Percentiles rank a stretch among this genome's conserved stretches.
phyloP scores from a whole-genome alignment of 2,797 vertebrate genomes.

The Anguilla marmorata region DNA sequence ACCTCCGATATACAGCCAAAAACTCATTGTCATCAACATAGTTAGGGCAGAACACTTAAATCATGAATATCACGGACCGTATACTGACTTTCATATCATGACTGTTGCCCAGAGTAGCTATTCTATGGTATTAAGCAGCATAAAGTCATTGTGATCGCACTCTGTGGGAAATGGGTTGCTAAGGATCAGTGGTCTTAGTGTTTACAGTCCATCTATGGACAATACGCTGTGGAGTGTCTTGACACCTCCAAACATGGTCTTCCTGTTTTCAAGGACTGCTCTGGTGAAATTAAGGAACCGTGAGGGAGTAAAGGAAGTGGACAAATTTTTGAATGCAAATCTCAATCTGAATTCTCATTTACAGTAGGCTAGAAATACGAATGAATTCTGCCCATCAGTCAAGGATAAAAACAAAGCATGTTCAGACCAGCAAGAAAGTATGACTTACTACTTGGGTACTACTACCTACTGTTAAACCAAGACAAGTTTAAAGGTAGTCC shows the following conservation, averaged over 20 bases:
- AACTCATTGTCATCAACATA: neutral
- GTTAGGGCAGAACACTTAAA: too few species aligned
- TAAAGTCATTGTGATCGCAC: conserved; percentile 32
- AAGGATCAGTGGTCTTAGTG: conserved; percentile 35
- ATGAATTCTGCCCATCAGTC: neutral
- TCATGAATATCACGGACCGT: conserved; percentile 12
- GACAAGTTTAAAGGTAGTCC: neutral
- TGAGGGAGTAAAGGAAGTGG: neutral
- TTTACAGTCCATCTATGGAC: neutral
- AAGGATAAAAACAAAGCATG: neutral
- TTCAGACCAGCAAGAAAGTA: neutral
- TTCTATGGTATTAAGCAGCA: conserved; percentile 33
- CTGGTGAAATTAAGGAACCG: neutral
- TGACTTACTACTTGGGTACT: neutral
- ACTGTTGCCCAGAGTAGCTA: conserved; percentile 37
- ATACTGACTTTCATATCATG: neutral
- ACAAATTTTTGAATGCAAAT: neutral
- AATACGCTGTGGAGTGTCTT: neutral
- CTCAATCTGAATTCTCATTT: neutral
- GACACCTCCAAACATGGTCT: neutral
- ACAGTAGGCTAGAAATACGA: neutral
- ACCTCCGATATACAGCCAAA: neutral
- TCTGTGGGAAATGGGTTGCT: conserved; percentile 18
- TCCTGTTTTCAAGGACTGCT: neutral
- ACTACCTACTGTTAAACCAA: neutral